Evolutionary conservation across 2,113 vertebrate genomes (phyloP).

Genomic region (Gymnobelideus leadbeateri): DNA sequence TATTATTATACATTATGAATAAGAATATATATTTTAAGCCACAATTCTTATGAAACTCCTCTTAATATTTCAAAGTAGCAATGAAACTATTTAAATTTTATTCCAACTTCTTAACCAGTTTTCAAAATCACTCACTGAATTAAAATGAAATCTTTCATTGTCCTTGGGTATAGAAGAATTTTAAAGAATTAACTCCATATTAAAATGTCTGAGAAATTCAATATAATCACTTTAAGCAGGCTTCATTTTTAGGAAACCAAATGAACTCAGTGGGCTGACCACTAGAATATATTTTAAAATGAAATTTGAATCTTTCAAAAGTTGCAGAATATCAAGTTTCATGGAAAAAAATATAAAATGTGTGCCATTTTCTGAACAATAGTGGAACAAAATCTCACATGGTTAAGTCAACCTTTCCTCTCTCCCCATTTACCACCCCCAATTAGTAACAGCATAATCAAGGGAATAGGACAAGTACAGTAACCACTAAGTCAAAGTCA

Average conservation of each 20-base stretch:
- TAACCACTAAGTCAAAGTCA: constrained; percentile 6
- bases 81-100: constrained; percentile 14
- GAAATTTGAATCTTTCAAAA: constrained; percentile 28
- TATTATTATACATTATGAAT: constrained; percentile 19
- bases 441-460: constrained; percentile 9
- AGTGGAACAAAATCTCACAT: neutral
- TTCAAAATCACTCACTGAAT: constrained; percentile 29
- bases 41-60: neutral
- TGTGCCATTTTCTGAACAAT: neutral
- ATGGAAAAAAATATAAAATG: constrained; percentile 7
- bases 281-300: constrained; percentile 44
- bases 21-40: neutral
- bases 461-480: neutral
- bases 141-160: constrained; percentile 27
- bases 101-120: constrained; percentile 1
- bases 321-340: constrained; percentile 30
- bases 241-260: constrained; percentile 2
- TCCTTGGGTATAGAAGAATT: neutral
- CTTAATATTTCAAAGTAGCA: neutral
- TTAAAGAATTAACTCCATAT: constrained; percentile 30
- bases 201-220: neutral
- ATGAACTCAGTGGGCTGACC: constrained; percentile 16
- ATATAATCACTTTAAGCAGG: neutral
- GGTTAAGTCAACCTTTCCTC: neutral
- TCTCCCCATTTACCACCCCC: too few relatives aligned